A percentile compares a stretch with the other conserved stretches of the same genome.
Conservation (phyloP, 2,888 invertebrate genomes). For the Oeneis ivallda region DNA sequence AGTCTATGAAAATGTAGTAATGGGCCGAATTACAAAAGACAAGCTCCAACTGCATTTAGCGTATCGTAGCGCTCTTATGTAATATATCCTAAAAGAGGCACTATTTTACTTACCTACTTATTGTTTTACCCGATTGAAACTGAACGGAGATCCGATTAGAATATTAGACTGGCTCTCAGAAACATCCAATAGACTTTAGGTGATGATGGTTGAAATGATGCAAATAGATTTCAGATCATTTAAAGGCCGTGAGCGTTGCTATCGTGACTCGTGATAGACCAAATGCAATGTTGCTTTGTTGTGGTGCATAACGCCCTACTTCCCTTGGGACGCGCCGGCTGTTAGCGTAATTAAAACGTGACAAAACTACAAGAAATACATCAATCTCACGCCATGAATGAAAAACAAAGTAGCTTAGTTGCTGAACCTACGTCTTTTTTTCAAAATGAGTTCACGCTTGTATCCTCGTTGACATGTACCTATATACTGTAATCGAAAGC, state of each 20-base stretch:
- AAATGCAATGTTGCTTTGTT: slow-evolving; percentile 60
- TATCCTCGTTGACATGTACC: neutral
- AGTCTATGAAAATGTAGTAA: slow-evolving; percentile 5
- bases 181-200: slow-evolving; percentile 10
- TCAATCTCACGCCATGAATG: slow-evolving; percentile 50
- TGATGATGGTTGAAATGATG: slow-evolving; percentile 15
- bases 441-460: neutral
- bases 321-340: slow-evolving; percentile 66
- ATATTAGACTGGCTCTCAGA: neutral
- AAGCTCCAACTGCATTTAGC: neutral
- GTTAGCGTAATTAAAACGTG: slow-evolving; percentile 79
- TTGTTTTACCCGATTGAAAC: too few species aligned
- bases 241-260: slow-evolving; percentile 27
- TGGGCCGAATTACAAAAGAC: neutral
- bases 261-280: slow-evolving; percentile 42
- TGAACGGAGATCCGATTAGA: neutral
- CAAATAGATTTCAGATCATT: slow-evolving; percentile 28
- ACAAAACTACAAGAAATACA: slow-evolving; percentile 67
- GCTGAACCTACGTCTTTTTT: neutral
- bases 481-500: too few species aligned
- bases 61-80: neutral
- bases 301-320: slow-evolving; percentile 70
- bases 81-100: neutral
- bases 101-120: too few species aligned
- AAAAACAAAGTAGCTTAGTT: slow-evolving; percentile 49